These are phyloP conservation scores for Myopa tessellatipennis DNA, from an alignment of 2,888 invertebrate genomes.

Conservation along the genomic window DNA sequence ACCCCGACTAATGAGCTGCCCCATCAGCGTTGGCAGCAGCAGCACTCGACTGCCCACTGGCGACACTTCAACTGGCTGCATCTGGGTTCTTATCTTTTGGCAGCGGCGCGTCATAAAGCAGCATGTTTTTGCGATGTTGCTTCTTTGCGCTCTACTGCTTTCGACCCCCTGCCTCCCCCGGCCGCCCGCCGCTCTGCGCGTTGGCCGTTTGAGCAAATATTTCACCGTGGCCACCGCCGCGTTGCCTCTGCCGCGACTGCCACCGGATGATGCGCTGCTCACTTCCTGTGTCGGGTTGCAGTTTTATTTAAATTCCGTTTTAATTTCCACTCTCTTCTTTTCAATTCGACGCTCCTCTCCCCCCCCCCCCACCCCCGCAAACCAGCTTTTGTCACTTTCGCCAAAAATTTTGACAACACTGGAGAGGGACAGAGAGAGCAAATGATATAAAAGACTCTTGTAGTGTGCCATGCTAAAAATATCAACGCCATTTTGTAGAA, in stretches of 20 bases:
- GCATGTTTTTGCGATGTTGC: not conserved
- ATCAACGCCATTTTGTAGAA: too few relatives aligned
- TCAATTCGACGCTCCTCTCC: not conserved
- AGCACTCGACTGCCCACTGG: conserved; percentile 24
- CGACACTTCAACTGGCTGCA: conserved; percentile 29
- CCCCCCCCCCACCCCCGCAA: not conserved
- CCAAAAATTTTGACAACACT: too few relatives aligned
- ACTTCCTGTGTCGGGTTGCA: conserved; percentile 29
- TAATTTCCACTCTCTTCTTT: conserved; percentile 23
- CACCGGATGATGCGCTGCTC: conserved; percentile 36
- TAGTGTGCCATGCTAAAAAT: too few relatives aligned
- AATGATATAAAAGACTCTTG: too few relatives aligned
- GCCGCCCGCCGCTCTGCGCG: not conserved
- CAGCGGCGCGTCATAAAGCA: not conserved
- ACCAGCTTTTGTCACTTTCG: not conserved
- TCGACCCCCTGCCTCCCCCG: too few relatives aligned
- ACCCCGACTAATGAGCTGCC: conserved; percentile 42
- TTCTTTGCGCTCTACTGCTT: not conserved
- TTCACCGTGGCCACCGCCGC: conserved; percentile 10
- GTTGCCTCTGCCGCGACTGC: conserved; percentile 1
- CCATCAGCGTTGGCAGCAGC: conserved; percentile 10
- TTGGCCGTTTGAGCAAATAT: conserved; percentile 23
- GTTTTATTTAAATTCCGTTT: conserved; percentile 36
- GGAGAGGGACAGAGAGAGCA: too few relatives aligned
- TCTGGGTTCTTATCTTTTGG: not conserved